Evolutionary conservation across 2,888 invertebrate species (phyloP), one percentile per base, ranked within the genome.

Genomic region (Diaprepes abbreviatus): DNA sequence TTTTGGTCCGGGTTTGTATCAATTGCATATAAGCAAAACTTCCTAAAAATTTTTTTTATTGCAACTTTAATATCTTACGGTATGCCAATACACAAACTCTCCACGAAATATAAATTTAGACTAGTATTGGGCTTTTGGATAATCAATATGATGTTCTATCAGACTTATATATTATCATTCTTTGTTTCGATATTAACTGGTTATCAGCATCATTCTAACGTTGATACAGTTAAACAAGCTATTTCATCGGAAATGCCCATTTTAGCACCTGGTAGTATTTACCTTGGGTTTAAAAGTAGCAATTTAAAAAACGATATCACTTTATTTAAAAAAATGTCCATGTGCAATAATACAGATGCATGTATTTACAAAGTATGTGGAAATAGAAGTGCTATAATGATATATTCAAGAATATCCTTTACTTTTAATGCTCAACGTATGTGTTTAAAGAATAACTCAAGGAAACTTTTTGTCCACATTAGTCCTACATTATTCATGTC

Each of bases 351-450:
- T 50, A 36, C 12, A 5, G 17, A 12, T 9, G 17, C 4, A 7
- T 62, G 62, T 35, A 17, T 62, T 12, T 9, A n/a, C 5, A 36
- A 62, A 19, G 28, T 62, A 16, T 62, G 62, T 21, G 17, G 33
- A 12, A 50, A 62, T 10, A 10, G 50, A 33, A 21, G 12, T n/a
- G 62, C 50, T 9, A 24, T 24, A 24, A 24, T 5, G 24, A 5
- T 35, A 4, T n/a, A 3, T 24, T 24, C 24, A 24, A 24, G 21
- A 35, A 14, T 45, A 14, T 14, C 33, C 5, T 17, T 45, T 12
- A 24, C 12, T 14, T 45, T 48, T 16, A 6, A 19, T 1, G 60
- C 48, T n/a, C 21, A 6, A n/a, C 14, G 12, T 1, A 9, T 43
- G 3, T 58, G 58, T 16, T 14, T 40, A 35, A 28, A 38, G 0